Percentiles rank a stretch among this genome's conserved stretches.
phyloP scores from a whole-genome alignment of 2,797 vertebrate species.

The Pitangus sulphuratus region DNA sequence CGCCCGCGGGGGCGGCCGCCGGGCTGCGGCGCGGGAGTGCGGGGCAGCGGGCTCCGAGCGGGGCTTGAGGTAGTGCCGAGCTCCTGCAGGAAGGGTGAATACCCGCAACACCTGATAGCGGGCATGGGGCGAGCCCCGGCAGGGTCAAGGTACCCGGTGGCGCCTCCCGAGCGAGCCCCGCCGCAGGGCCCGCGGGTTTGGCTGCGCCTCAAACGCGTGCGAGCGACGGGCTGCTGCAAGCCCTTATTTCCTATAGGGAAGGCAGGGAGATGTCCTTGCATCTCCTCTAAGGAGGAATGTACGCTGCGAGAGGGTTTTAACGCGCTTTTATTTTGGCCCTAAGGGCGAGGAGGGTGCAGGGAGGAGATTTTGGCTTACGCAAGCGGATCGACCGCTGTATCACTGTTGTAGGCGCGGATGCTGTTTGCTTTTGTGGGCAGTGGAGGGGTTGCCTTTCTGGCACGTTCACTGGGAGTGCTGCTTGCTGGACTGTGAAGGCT shows the following conservation, averaged over 20 bases:
- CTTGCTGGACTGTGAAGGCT: background rate
- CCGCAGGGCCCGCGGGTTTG: background rate
- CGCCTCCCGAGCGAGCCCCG: background rate
- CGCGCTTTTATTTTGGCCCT: slow-evolving; percentile 20
- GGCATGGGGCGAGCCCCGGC: background rate
- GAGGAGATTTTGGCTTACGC: slow-evolving; percentile 14
- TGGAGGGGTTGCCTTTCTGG: background rate
- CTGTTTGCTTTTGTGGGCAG: background rate
- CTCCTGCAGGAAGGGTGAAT: accelerated
- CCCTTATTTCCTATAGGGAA: accelerated
- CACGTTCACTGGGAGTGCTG: background rate
- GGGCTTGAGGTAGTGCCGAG: background rate
- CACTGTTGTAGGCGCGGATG: background rate
- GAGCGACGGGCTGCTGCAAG: background rate
- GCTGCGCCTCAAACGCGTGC: background rate
- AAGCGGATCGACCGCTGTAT: background rate
- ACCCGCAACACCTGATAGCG: background rate
- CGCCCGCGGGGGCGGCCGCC: background rate
- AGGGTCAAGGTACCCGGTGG: background rate
- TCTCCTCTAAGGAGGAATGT: background rate
- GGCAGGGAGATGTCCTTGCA: background rate
- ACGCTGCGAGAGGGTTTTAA: background rate
- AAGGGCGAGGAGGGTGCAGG: slow-evolving; percentile 27
- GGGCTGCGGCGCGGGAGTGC: background rate
- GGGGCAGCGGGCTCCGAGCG: background rate